Evolutionary conservation across 2,888 invertebrate species (phyloP).

Genomic region (Eristalinus aeneus): DNA sequence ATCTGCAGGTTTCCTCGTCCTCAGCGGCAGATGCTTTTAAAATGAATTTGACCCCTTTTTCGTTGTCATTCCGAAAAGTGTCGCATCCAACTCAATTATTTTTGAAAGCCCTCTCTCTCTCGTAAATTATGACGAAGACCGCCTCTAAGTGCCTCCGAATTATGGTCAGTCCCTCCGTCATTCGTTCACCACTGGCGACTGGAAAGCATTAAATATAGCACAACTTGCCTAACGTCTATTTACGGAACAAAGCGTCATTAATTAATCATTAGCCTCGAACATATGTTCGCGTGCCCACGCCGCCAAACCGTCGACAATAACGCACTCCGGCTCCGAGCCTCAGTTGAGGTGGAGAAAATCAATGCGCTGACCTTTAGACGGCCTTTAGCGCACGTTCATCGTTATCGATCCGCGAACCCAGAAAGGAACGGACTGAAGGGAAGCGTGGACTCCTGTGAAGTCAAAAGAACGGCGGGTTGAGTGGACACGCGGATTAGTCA

Average conservation of each 20-base stretch:
- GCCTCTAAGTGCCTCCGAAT: not conserved
- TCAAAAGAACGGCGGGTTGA: not conserved
- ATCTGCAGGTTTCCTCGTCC: not conserved
- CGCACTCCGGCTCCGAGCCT: not conserved
- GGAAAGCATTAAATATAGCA: not conserved
- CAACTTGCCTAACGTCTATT: not conserved
- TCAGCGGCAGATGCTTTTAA: not conserved
- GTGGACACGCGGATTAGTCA: not conserved
- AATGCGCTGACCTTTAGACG: not conserved
- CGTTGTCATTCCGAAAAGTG: not conserved
- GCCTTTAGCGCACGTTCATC: not conserved
- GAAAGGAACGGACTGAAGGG: not conserved
- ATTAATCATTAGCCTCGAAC: slow-evolving; percentile 5
- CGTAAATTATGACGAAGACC: not conserved
- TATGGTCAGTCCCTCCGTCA: not conserved
- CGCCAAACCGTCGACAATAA: not conserved
- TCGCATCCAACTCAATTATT: not conserved
- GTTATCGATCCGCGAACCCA: slow-evolving; percentile 2
- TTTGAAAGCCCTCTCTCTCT: not conserved
- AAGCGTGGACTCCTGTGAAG: not conserved
- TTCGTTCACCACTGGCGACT: not conserved
- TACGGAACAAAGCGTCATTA: slow-evolving; percentile 6
- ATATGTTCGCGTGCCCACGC: not conserved
- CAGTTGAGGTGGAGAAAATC: not conserved
- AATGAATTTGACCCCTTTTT: not conserved